These are phyloP conservation scores for Pachycephus smyrnensis DNA, from an alignment of 2,888 invertebrate genomes.

Conservation along the genomic window DNA sequence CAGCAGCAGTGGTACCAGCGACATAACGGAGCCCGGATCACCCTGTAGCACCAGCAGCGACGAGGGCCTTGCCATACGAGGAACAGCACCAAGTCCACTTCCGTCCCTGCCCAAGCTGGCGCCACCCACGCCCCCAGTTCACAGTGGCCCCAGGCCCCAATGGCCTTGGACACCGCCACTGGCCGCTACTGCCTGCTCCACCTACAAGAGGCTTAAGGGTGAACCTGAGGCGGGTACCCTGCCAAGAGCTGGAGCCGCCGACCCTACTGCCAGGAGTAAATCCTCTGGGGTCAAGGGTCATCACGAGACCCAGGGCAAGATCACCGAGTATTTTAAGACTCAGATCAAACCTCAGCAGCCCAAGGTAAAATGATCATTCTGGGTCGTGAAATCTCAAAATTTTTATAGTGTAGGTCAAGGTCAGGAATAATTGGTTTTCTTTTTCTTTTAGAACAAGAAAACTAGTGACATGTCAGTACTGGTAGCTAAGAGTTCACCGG, in stretches of 20 bases:
- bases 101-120: constrained; percentile 58
- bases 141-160: constrained; percentile 60
- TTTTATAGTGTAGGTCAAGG: not conserved
- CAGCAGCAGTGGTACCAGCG: constrained; percentile 74
- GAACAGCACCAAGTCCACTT: constrained; percentile 54
- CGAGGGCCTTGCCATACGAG: constrained; percentile 67
- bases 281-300: constrained; percentile 44
- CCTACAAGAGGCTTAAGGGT: constrained; percentile 60
- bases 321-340: constrained; percentile 87
- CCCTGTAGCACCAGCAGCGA: constrained; percentile 80
- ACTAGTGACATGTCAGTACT: constrained; percentile 55
- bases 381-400: not conserved
- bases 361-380: constrained; percentile 35
- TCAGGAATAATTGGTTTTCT: not conserved
- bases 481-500: constrained; percentile 58
- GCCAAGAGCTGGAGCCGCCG: constrained; percentile 56
- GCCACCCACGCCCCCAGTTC: constrained; percentile 49
- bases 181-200: constrained; percentile 60
- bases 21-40: constrained; percentile 88
- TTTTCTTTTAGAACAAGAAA: constrained; percentile 5
- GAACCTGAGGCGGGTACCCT: constrained; percentile 62
- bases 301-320: constrained; percentile 76
- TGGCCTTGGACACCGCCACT: constrained; percentile 66
- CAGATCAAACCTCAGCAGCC: constrained; percentile 78
- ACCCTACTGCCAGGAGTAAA: constrained; percentile 49